These are phyloP conservation scores for Notarius quadriscutis DNA, from an alignment of 2,113 vertebrate species.

Conservation along the genomic window DNA sequence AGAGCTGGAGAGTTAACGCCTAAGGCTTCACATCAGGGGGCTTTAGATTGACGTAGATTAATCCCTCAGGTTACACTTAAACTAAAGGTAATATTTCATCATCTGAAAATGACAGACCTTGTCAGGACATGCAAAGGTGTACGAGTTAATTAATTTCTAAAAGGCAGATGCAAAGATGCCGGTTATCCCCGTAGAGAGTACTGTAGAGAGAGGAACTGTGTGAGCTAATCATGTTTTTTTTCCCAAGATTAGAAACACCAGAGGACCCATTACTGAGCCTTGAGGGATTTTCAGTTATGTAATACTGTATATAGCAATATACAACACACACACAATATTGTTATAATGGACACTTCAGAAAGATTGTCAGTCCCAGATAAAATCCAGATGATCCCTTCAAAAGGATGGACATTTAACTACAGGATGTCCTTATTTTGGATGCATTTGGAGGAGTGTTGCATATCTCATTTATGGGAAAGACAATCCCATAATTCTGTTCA, in stretches of 20 bases:
- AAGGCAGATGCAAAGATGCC: not conserved
- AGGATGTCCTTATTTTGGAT: not conserved
- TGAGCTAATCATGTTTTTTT: not conserved
- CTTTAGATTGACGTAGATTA: constrained; percentile 4
- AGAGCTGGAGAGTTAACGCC: not conserved
- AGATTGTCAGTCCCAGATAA: not conserved
- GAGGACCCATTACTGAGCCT: not conserved
- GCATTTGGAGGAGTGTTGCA: not conserved
- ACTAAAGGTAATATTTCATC: not conserved
- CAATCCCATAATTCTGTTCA: not conserved
- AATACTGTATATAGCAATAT: not conserved
- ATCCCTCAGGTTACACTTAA: not conserved
- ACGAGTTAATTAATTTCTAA: constrained; percentile 17
- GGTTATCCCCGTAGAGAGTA: not conserved
- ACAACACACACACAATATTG: not conserved
- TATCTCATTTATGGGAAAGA: not conserved
- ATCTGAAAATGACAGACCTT: constrained; percentile 9
- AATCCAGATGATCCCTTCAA: not conserved
- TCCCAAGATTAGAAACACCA: not conserved
- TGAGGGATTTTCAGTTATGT: not conserved
- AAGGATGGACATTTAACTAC: not conserved
- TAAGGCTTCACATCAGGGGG: not conserved
- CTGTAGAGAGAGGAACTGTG: not conserved
- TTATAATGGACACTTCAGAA: not conserved
- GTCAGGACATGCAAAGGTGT: not conserved